Evolutionary conservation across 35 echinoderm and acorn worm genomes (phyloP), one percentile per base, ranked within the genome.

Genomic region (Ophiothrix spiculata): DNA sequence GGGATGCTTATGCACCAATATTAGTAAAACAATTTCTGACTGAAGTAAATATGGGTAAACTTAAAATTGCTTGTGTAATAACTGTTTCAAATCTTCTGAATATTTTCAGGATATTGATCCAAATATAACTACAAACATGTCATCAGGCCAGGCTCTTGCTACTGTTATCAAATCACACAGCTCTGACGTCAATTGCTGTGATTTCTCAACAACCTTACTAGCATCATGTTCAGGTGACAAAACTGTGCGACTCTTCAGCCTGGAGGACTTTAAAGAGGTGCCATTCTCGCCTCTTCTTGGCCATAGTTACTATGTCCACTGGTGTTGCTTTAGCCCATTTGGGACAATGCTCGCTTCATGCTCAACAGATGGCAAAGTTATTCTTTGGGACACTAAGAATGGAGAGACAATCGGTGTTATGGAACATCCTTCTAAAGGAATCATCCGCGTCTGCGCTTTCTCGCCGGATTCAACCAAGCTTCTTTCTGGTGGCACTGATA

Each of bases 171-270:
- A 77, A 36, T 84, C 91, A 13, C 96, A 99, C 78, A 84, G 84
- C 81, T 90, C 85, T 39, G 92, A 94, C 83, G 91, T 94, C 42
- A 99, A 99, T 60, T 92, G 89, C 56, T 91, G 89, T 74, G 86
- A 85, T 6, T 99, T 99, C 40, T 99, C 96, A 49, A 84, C 64
- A 8, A 88, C 86, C 6, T 79, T 91, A 2, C 79, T 99, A 17
- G 96, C 96, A n/a, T 93, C 92, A 16, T 93, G 92, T 37, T 99
- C 96, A 1, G 96, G 96, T 13, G 96, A 99, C 83, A 99, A 99
- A 77, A 78, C 92, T 0, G 78, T 99, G 37, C 85, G 96, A 15
- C 79, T 99, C 16, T 99, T 90, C 89, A 83, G 76, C 41, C 46
- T 93, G 1, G 79, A 84, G 31, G 78, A 88, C 15, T 99, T 99